These are phyloP conservation scores for Neodiprion fabricii DNA, from an alignment of 1,140 invertebrate genomes.

Conservation along the genomic window DNA sequence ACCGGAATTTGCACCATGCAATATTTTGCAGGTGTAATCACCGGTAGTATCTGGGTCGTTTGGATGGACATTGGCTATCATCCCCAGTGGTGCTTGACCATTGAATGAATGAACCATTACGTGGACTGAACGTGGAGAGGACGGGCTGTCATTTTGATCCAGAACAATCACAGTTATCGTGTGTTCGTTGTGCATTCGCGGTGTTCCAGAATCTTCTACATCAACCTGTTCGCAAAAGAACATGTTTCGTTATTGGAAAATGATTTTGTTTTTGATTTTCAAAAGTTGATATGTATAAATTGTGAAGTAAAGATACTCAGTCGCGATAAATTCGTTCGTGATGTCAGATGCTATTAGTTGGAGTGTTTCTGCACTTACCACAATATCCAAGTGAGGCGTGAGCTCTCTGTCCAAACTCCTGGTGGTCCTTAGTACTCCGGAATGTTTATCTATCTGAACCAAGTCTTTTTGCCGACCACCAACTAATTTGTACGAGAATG, in stretches of 20 bases:
- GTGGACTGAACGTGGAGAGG: conserved; percentile 80
- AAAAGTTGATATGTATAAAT: conserved; percentile 10
- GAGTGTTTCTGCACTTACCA: conserved; percentile 51
- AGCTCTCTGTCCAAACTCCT: conserved; percentile 83
- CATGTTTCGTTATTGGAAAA: conserved; percentile 8
- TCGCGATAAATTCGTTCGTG: not conserved
- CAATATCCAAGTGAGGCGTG: conserved; percentile 74
- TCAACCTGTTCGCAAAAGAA: conserved; percentile 66
- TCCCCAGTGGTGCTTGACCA: conserved; percentile 73
- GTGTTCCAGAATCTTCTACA: conserved; percentile 88
- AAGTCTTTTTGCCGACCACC: conserved; percentile 79
- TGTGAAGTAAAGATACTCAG: conserved; percentile 7
- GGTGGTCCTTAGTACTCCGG: conserved; percentile 81
- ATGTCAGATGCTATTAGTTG: no score
- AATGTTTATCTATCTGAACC: conserved; percentile 79
- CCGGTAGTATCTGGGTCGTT: conserved; percentile 89
- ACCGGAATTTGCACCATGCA: conserved; percentile 65
- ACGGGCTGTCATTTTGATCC: conserved; percentile 93
- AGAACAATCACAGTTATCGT: conserved; percentile 77
- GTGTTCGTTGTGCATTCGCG: conserved; percentile 81
- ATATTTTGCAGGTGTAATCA: conserved; percentile 84
- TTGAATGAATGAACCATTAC: conserved; percentile 83
- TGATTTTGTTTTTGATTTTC: conserved; percentile 11
- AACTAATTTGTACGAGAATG: conserved; percentile 83
- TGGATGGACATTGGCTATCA: conserved; percentile 90